phyloP scores from a whole-genome alignment of 2,113 vertebrate genomes.

The Psittacula cyanocephala region DNA sequence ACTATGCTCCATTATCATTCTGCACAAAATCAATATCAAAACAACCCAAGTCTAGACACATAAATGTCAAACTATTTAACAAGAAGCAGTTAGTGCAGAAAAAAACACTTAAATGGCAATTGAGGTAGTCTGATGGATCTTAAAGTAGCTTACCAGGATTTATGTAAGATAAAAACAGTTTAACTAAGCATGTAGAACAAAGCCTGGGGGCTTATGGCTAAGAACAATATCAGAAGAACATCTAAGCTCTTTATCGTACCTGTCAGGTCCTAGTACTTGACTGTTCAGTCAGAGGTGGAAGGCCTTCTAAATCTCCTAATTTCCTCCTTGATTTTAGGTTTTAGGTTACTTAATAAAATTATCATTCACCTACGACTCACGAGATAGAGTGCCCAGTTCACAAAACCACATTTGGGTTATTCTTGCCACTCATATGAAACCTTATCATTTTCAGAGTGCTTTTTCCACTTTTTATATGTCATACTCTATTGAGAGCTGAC shows the following conservation, averaged over 20 bases:
- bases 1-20: constrained; percentile 69
- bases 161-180: constrained; percentile 80
- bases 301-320: constrained; percentile 67
- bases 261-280: constrained; percentile 70
- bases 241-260: constrained; percentile 76
- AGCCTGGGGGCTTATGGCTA: constrained; percentile 79
- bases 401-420: neutral
- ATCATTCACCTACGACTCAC: neutral
- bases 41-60: constrained; percentile 79
- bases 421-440: neutral
- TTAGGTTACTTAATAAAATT: constrained; percentile 40
- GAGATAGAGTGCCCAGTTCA: neutral
- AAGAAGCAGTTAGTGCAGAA: constrained; percentile 75
- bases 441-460: neutral
- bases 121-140: constrained; percentile 84
- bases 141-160: constrained; percentile 84
- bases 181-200: constrained; percentile 82
- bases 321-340: constrained; percentile 29
- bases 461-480: neutral
- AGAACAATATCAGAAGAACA: constrained; percentile 75
- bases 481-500: neutral
- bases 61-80: constrained; percentile 81
- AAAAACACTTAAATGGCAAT: constrained; percentile 87
- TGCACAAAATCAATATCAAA: constrained; percentile 78
- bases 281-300: constrained; percentile 63